Evolutionary conservation across 1,140 invertebrate genomes (phyloP).

Genomic region (Augochlora pura): DNA sequence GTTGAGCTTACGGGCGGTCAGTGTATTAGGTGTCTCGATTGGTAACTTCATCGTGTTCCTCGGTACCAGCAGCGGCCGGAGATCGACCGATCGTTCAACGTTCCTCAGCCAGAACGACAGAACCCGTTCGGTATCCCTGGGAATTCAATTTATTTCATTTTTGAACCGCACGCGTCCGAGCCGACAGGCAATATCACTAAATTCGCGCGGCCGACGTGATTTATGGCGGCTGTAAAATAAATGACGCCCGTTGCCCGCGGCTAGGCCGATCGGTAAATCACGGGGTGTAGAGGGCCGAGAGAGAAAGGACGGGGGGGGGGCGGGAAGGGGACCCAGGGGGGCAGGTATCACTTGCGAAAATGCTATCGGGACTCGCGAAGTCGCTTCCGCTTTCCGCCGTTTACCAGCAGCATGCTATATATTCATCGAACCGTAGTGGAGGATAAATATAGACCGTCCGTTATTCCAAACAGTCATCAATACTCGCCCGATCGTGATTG

Average conservation of each 20-base stretch:
- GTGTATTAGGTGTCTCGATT: not conserved
- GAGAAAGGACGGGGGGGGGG: too few species aligned
- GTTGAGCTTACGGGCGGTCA: not conserved
- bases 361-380: conserved; percentile 19
- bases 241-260: not conserved
- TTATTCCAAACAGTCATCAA: conserved; percentile 2
- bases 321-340: too few species aligned
- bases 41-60: not conserved
- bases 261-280: conserved; percentile 21
- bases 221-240: conserved; percentile 28
- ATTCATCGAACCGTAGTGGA: not conserved
- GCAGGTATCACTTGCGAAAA: conserved; percentile 5
- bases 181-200: conserved; percentile 17
- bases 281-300: too few species aligned
- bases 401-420: too few species aligned
- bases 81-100: not conserved
- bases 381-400: conserved; percentile 8
- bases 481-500: not conserved
- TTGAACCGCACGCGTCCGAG: not conserved
- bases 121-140: not conserved
- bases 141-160: conserved; percentile 9
- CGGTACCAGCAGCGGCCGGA: not conserved
- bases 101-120: not conserved
- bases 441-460: not conserved
- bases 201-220: conserved; percentile 14